Base-by-base conservation (phyloP, 2,113 vertebrate species). In the Onychorhynchus coronatus region DNA sequence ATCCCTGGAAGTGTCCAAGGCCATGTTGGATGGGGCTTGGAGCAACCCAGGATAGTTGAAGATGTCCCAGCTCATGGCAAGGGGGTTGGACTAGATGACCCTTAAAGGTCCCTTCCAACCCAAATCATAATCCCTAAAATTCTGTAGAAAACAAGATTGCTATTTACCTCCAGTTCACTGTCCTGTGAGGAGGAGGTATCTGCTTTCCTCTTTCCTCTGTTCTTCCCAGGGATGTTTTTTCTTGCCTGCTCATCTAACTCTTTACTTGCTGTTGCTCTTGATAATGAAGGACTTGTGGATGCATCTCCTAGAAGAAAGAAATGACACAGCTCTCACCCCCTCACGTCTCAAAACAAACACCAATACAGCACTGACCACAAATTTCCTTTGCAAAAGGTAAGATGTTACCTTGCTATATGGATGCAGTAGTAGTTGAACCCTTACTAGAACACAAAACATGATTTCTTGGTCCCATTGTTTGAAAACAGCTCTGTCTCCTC, bases 141-240 rank as follows among this genome's bases (percentile, higher is more conserved):
- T n/a, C n/a, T n/a, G 20, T 14, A 84, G 66, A 50, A 94, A 75
- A 75, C 42, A 71, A 52, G 39, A 61, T 56, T 41, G 59, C 59
- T 66, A 44, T 46, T 82, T 97, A 99, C 99, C 98, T 99, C 99
- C 93, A 99, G 97, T 96, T 99, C 99, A 31, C 95, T 98, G 93
- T 99, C 99, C 63, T 99, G 96, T 9, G 99, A 97, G 30, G 98
- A 98, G 16, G 98, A 98, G 74, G 95, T 97, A 17, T 99, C 99
- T 8, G 98, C 97, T 98, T 99, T 99, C 98, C 99, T 99, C 92
- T 99, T 99, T 89, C 98, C 99, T 94, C 99, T 99, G 79, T 99
- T 98, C 97, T 99, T 99, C 30, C 99, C 98, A 35, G 98, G 96
- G 5, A 98, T 97, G 90, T 99, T 99, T 98, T 99, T 99, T 72